phyloP scores from a whole-genome alignment of 2,797 vertebrate species.

The Glyptemys insculpta region DNA sequence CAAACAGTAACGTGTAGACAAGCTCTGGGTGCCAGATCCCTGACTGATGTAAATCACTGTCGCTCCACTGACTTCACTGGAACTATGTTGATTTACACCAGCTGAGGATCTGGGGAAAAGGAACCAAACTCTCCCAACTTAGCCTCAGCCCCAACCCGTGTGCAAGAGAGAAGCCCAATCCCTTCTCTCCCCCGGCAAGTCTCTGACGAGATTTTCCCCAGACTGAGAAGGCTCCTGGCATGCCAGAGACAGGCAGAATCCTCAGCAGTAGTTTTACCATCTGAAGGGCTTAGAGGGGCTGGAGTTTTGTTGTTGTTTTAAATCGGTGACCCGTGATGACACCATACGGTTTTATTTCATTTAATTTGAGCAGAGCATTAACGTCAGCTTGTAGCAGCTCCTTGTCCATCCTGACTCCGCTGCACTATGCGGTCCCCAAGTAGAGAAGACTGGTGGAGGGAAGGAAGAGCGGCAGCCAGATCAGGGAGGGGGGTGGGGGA shows the following conservation, averaged over 20 bases:
- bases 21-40: neutral
- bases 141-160: neutral
- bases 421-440: neutral
- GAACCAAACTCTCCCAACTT: neutral
- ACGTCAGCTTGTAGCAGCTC: slow-evolving; percentile 49
- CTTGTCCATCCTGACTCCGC: slow-evolving; percentile 36
- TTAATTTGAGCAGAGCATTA: slow-evolving; percentile 73
- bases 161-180: neutral
- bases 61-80: neutral
- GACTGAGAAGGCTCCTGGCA: neutral
- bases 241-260: slow-evolving; percentile 27
- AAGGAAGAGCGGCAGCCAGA: neutral
- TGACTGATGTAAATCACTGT: slow-evolving; percentile 1
- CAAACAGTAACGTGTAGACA: too few species aligned
- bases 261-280: slow-evolving; percentile 56
- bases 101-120: neutral
- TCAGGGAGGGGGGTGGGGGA: neutral
- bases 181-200: neutral
- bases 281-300: slow-evolving; percentile 58
- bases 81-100: neutral
- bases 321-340: slow-evolving; percentile 75
- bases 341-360: slow-evolving; percentile 75
- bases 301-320: slow-evolving; percentile 71
- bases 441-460: neutral
- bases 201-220: neutral